phyloP scores from a whole-genome alignment of 1,140 invertebrate genomes.

The Drosophila obscura region DNA sequence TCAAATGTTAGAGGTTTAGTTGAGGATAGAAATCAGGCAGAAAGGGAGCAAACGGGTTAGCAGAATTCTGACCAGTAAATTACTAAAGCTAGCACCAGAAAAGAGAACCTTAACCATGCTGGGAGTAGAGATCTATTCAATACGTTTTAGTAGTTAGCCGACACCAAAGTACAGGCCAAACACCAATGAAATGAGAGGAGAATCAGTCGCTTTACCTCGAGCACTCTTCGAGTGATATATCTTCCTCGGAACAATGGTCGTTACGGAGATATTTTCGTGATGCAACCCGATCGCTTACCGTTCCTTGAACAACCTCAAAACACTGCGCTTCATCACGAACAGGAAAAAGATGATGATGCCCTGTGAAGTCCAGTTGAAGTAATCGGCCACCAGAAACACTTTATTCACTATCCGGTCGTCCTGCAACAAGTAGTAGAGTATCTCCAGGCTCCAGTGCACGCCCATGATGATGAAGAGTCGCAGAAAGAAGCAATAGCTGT shows the following conservation, averaged over 20 bases:
- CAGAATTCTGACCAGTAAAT: background rate
- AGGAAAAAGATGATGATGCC: slow-evolving; percentile 87
- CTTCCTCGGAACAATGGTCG: slow-evolving; percentile 42
- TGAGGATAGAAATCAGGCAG: background rate
- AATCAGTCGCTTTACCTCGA: slow-evolving; percentile 46
- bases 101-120: too few relatives aligned
- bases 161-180: slow-evolving; percentile 5
- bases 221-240: slow-evolving; percentile 56
- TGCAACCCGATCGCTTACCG: slow-evolving; percentile 46
- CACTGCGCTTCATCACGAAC: slow-evolving; percentile 84
- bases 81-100: background rate
- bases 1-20: background rate
- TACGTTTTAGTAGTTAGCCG: background rate
- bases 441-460: slow-evolving; percentile 88
- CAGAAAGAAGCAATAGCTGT: slow-evolving; percentile 87
- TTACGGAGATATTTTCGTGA: background rate
- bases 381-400: slow-evolving; percentile 85
- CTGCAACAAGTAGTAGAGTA: slow-evolving; percentile 81
- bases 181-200: background rate
- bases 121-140: too few relatives aligned
- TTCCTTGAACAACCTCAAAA: slow-evolving; percentile 44
- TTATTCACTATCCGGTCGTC: background rate
- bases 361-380: slow-evolving; percentile 83
- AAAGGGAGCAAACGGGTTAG: background rate
- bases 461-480: slow-evolving; percentile 90